phyloP scores from a whole-genome alignment of 2,888 invertebrate genomes.

The Aleiodes testaceus region DNA sequence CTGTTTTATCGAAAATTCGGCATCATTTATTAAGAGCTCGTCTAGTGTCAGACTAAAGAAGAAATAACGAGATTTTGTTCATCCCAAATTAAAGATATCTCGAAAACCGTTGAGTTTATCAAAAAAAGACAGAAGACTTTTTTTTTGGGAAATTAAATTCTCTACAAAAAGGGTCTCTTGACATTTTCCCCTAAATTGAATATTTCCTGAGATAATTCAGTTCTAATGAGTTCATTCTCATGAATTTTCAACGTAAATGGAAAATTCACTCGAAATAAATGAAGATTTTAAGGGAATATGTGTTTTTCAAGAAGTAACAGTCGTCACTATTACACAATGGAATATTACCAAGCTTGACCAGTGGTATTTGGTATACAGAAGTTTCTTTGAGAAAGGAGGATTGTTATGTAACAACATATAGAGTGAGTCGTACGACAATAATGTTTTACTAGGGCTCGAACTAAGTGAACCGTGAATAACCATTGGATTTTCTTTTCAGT shows the following conservation, averaged over 20 bases:
- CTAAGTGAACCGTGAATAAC: constrained; percentile 70
- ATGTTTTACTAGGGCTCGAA: constrained; percentile 70
- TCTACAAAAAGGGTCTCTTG: no score
- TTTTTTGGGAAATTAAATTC: no score
- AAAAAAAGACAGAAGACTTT: no score
- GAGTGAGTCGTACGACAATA: constrained; percentile 71
- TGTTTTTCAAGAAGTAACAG: constrained; percentile 44
- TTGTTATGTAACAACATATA: constrained; percentile 30
- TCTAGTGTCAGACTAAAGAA: not conserved
- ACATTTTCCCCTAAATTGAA: no score
- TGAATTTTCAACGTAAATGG: not conserved
- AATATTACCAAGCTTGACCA: constrained; percentile 7
- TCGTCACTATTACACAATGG: constrained; percentile 14
- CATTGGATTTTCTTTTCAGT: constrained; percentile 42
- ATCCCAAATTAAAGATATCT: no score
- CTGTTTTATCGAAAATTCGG: constrained; percentile 24
- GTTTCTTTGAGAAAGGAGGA: constrained; percentile 1
- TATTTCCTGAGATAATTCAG: no score
- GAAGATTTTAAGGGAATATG: constrained; percentile 44
- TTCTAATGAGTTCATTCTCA: no score
- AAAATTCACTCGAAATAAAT: constrained; percentile 51
- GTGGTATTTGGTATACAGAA: constrained; percentile 6
- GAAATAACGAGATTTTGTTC: constrained; percentile 4
- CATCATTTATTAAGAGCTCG: constrained; percentile 10
- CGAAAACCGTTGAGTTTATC: no score